phyloP scores from a whole-genome alignment of 2,888 invertebrate species.

The Boloria euphrosyne region DNA sequence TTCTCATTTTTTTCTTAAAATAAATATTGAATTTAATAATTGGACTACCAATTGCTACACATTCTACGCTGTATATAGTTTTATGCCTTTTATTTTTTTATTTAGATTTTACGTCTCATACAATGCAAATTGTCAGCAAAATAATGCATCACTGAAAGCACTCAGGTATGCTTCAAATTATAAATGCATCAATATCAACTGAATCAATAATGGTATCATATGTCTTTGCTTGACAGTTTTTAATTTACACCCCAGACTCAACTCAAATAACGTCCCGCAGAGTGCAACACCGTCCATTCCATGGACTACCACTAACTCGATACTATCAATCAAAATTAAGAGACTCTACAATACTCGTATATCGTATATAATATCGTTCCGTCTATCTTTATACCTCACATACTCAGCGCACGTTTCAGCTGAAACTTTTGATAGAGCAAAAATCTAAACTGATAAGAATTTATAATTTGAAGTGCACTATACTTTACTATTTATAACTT shows the following conservation, averaged over 20 bases:
- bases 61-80: neutral
- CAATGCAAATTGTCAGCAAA: too few relatives aligned
- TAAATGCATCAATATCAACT: neutral
- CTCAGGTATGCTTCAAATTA: too few relatives aligned
- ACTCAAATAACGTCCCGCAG: slow-evolving; percentile 3
- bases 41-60: neutral
- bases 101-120: neutral
- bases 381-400: neutral
- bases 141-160: too few relatives aligned
- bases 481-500: too few relatives aligned
- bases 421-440: too few relatives aligned
- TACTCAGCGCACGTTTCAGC: too few relatives aligned
- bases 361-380: slow-evolving; percentile 6
- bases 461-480: too few relatives aligned
- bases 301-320: neutral
- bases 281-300: slow-evolving; percentile 1
- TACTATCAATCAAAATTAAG: slow-evolving; percentile 6
- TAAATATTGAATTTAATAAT: neutral
- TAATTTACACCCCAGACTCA: slow-evolving; percentile 2
- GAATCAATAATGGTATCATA: neutral
- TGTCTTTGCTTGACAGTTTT: slow-evolving; percentile 10
- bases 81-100: slow-evolving; percentile 3
- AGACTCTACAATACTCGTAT: neutral
- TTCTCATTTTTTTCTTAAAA: neutral
- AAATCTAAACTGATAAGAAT: too few relatives aligned